Evolutionary conservation across 2,113 vertebrate genomes (phyloP).

Genomic region (Peromyscus californicus): DNA sequence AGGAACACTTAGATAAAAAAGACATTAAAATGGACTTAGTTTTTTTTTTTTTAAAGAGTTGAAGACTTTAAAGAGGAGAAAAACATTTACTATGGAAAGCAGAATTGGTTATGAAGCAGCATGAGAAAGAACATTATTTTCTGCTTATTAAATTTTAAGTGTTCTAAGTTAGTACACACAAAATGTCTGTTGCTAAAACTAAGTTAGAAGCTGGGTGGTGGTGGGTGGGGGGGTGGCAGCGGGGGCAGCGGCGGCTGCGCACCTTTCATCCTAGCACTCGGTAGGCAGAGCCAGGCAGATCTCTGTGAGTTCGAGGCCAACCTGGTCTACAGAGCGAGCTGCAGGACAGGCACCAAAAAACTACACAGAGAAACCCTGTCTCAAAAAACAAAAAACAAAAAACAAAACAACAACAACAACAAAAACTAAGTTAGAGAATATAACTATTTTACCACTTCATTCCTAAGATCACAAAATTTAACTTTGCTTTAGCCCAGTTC

Average conservation of each 20-base stretch:
- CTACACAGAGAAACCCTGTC: too few species aligned
- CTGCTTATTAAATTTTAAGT: constrained; percentile 46
- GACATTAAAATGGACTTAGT: background rate
- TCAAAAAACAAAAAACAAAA: too few species aligned
- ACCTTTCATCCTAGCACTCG: too few species aligned
- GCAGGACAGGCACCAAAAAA: too few species aligned
- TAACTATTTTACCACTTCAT: constrained; percentile 44
- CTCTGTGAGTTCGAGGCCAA: too few species aligned
- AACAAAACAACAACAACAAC: too few species aligned
- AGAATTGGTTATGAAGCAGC: background rate
- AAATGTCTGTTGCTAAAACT: constrained; percentile 60
- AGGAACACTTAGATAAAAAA: background rate
- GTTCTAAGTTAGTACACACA: constrained; percentile 28
- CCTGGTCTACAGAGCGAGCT: too few species aligned
- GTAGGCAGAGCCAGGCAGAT: too few species aligned
- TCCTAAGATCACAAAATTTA: constrained; percentile 51
- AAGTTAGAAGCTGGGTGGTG: background rate
- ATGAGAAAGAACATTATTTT: background rate
- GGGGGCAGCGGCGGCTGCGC: too few species aligned
- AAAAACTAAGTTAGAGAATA: constrained; percentile 59
- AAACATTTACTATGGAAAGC: background rate
- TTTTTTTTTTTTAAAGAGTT: background rate
- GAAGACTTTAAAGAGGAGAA: constrained; percentile 1
- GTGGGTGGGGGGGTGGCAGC: too few species aligned
- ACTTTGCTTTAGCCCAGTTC: background rate